phyloP scores from a whole-genome alignment of 2,797 vertebrate genomes.

The Sebastes kiyomatsui region DNA sequence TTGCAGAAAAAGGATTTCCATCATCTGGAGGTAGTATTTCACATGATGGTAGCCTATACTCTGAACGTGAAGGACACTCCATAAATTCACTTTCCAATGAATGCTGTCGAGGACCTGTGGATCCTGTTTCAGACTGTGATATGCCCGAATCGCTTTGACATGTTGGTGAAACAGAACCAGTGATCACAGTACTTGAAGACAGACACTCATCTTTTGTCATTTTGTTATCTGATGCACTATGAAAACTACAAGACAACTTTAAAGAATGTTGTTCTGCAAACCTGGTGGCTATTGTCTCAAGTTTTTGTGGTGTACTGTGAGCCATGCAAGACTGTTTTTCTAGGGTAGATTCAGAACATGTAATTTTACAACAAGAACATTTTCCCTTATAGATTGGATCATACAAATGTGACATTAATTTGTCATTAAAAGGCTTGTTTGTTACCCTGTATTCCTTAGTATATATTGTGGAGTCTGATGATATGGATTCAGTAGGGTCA shows the following conservation, averaged over 20 bases:
- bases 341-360: not conserved
- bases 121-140: not conserved
- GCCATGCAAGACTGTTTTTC: not conserved
- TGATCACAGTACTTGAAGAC: not conserved
- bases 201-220: not conserved
- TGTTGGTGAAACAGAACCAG: not conserved
- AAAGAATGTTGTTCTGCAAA: not conserved
- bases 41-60: not conserved
- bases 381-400: conserved; percentile 56
- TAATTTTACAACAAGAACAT: not conserved
- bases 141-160: not conserved
- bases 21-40: not conserved
- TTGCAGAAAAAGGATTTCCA: no score
- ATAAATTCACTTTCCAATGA: not conserved
- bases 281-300: no score
- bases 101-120: not conserved
- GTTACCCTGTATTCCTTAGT: not conserved
- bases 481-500: not conserved
- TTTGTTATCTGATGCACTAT: not conserved
- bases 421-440: not conserved
- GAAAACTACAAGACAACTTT: not conserved
- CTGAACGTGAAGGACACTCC: not conserved
- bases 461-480: not conserved
- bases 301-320: not conserved
- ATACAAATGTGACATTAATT: conserved; percentile 44